Evolutionary conservation across 1,140 invertebrate genomes (phyloP).

Genomic region (Drosophila kanapiae): DNA sequence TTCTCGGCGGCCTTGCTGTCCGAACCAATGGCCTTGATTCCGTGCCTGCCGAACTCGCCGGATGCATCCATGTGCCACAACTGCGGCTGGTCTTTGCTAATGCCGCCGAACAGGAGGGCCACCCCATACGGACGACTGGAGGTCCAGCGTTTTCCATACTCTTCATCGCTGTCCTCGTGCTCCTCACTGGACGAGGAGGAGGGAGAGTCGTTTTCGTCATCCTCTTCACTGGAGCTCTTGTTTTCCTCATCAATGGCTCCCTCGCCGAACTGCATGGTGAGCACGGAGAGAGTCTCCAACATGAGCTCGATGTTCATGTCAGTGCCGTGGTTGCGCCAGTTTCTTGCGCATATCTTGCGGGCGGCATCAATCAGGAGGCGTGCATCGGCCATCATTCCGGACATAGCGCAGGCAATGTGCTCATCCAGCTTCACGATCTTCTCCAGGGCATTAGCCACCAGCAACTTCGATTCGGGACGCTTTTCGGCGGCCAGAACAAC

Average conservation of each 20-base stretch:
- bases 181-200: neutral
- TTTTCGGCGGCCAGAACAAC: conserved; percentile 1
- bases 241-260: neutral
- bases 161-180: neutral
- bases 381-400: neutral
- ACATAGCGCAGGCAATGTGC: neutral
- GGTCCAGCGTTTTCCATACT: neutral
- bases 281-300: neutral
- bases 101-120: neutral
- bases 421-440: neutral
- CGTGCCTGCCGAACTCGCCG: neutral
- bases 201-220: no score
- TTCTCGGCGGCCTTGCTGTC: neutral
- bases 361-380: neutral
- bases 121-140: neutral
- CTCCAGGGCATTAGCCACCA: neutral
- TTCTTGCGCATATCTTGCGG: neutral
- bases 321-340: neutral
- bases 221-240: no score
- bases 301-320: neutral
- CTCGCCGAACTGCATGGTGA: neutral
- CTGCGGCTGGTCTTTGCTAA: neutral
- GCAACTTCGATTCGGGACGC: neutral
- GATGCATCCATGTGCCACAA: neutral
- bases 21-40: neutral